phyloP scores from a whole-genome alignment of 2,113 vertebrate genomes.

The Cercopithecus mona region DNA sequence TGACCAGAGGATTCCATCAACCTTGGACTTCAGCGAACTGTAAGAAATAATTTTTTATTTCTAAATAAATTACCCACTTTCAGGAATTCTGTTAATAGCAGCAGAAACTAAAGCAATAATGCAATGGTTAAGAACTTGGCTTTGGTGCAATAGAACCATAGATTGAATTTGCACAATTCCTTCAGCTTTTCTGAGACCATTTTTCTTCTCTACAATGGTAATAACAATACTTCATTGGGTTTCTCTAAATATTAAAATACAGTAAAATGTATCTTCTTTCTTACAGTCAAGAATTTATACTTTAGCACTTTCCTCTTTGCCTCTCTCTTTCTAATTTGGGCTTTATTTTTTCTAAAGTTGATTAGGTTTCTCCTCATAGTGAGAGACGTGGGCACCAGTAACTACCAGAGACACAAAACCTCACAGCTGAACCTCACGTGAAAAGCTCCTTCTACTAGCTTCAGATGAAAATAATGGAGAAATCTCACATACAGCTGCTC shows the following conservation, averaged over 20 bases:
- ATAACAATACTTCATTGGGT: not conserved
- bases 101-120: not conserved
- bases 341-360: not conserved
- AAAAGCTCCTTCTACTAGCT: not conserved
- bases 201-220: not conserved
- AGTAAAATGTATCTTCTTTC: not conserved
- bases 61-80: not conserved
- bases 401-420: not conserved
- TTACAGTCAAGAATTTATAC: not conserved
- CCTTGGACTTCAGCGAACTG: not conserved
- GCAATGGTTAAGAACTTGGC: not conserved
- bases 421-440: not conserved
- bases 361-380: not conserved
- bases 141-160: not conserved
- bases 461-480: not conserved
- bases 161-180: not conserved
- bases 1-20: not conserved
- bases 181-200: not conserved
- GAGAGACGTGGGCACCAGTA: not conserved
- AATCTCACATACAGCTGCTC: not conserved
- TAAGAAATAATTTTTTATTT: not conserved
- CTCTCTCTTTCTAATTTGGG: not conserved
- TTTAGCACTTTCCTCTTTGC: not conserved
- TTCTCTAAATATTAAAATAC: not conserved
- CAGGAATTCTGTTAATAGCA: not conserved